Evolutionary conservation across 1,140 invertebrate genomes (phyloP).

Genomic region (Drosophila miranda): DNA sequence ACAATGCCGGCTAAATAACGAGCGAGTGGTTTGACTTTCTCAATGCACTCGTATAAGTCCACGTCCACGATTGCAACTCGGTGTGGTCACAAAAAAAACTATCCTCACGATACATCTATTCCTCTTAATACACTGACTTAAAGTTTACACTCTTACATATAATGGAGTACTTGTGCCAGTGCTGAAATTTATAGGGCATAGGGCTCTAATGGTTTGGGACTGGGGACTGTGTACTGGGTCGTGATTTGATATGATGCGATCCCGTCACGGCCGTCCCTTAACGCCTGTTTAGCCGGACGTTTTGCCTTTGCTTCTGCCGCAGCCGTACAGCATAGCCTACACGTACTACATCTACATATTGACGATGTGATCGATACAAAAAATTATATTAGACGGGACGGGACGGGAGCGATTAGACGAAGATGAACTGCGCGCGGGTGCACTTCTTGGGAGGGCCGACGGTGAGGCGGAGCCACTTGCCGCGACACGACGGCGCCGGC

Average conservation of each 20-base stretch:
- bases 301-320: no score
- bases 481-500: conserved; percentile 90
- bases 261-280: no score
- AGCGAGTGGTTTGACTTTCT: background rate
- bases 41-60: no score
- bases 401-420: conserved; percentile 83
- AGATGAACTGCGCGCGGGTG: conserved; percentile 86
- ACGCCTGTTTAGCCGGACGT: no score
- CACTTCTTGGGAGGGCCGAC: conserved; percentile 85
- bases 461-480: conserved; percentile 90
- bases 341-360: conserved; percentile 3
- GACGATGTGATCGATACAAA: conserved; percentile 17
- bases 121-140: conserved; percentile 66
- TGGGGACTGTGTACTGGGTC: background rate
- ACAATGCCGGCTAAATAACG: no score
- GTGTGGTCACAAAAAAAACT: conserved; percentile 39
- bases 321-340: conserved; percentile 10
- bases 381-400: conserved; percentile 1
- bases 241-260: conserved; percentile 33
- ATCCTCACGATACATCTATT: conserved; percentile 30
- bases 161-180: conserved; percentile 39
- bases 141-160: conserved; percentile 63
- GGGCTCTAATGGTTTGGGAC: background rate
- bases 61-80: background rate
- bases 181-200: background rate